phyloP scores from a whole-genome alignment of 2,113 vertebrate species.

The Pygoscelis antarcticus region DNA sequence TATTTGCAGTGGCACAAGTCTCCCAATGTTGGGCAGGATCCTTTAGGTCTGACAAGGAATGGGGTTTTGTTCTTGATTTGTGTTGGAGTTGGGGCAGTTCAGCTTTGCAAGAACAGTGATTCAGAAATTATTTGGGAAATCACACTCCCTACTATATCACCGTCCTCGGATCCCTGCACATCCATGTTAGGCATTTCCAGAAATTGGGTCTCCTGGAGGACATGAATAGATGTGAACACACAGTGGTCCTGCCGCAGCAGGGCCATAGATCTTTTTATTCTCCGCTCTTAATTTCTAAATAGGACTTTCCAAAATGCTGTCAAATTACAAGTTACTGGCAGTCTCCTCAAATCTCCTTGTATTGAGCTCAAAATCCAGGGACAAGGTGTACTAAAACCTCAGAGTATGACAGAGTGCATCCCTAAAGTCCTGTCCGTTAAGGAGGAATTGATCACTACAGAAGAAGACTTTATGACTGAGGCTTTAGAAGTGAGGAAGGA shows the following conservation, averaged over 20 bases:
- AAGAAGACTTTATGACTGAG: not conserved
- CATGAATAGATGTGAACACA: not conserved
- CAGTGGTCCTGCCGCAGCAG: not conserved
- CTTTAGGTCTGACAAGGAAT: not conserved
- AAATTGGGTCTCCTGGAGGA: not conserved
- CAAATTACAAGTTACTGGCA: not conserved
- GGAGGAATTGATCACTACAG: not conserved
- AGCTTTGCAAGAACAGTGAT: not conserved
- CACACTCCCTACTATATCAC: not conserved
- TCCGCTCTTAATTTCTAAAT: not conserved
- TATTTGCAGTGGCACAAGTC: not conserved
- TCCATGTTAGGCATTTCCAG: not conserved
- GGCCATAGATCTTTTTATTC: not conserved
- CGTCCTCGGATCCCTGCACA: not conserved
- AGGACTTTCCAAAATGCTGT: not conserved
- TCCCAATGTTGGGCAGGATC: not conserved
- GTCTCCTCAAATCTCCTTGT: not conserved
- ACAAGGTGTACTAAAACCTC: not conserved
- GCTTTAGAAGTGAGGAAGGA: not conserved
- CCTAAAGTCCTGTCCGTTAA: not conserved
- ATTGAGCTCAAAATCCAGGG: not conserved
- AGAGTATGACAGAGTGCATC: not conserved
- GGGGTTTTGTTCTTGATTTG: not conserved
- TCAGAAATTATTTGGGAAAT: not conserved
- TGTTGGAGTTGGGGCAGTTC: not conserved